Evolutionary conservation across 2,888 invertebrate genomes (phyloP).

Genomic region (Lasioglossum pauxillum): DNA sequence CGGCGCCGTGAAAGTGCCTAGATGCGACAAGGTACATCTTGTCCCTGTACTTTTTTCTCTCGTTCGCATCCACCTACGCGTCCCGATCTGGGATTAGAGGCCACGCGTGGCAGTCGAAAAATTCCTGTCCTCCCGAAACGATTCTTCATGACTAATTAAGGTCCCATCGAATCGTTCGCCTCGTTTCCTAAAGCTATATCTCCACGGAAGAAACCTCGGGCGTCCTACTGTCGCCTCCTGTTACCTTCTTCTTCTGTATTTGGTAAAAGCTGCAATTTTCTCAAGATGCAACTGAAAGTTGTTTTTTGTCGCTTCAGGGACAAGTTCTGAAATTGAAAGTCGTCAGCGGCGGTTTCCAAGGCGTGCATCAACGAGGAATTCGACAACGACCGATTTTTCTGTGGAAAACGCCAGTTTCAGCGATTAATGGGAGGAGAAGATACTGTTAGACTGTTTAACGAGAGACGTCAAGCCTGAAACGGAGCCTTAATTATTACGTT

Average conservation of each 20-base stretch:
- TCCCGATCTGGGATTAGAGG: constrained; percentile 6
- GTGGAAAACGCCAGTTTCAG: neutral
- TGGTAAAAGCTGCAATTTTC: neutral
- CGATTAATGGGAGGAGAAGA: neutral
- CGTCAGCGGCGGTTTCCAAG: neutral
- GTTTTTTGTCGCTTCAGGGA: neutral
- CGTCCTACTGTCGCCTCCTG: neutral
- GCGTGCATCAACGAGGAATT: neutral
- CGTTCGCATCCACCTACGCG: neutral
- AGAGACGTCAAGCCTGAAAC: constrained; percentile 29
- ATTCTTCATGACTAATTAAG: constrained; percentile 7
- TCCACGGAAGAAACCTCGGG: neutral
- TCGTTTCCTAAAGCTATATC: neutral
- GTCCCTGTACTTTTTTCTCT: constrained; percentile 14
- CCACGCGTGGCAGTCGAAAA: neutral
- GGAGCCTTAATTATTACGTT: constrained; percentile 27
- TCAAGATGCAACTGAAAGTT: neutral
- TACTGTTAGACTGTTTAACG: constrained; percentile 43
- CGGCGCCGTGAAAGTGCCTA: constrained; percentile 72
- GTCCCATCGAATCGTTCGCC: neutral
- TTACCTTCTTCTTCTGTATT: neutral
- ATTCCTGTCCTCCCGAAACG: neutral
- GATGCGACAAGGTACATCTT: constrained; percentile 47
- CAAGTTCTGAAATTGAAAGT: too few relatives aligned
- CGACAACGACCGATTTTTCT: neutral